phyloP scores from a whole-genome alignment of 2,113 vertebrate species.

The Polyodon spathula region DNA sequence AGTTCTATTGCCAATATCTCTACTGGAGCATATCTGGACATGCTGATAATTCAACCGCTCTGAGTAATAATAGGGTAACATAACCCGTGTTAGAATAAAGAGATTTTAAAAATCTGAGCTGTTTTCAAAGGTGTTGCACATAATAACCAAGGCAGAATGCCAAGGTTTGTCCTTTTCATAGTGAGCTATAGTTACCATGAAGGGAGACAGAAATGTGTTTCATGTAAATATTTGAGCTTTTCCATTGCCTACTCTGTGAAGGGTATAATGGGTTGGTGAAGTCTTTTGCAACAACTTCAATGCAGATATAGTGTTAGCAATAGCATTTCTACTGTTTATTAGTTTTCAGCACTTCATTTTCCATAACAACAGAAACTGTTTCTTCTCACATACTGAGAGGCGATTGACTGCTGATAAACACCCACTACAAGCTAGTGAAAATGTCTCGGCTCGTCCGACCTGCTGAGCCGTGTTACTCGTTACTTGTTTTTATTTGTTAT shows the following conservation, averaged over 20 bases:
- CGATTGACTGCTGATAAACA: too few relatives aligned
- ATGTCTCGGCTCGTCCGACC: too few relatives aligned
- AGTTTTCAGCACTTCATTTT: not conserved
- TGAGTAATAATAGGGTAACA: not conserved
- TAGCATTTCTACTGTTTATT: not conserved
- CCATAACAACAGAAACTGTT: too few relatives aligned
- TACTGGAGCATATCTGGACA: not conserved
- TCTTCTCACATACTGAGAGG: too few relatives aligned
- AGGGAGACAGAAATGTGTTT: not conserved
- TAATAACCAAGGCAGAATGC: not conserved
- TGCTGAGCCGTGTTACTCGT: too few relatives aligned
- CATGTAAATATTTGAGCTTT: constrained; percentile 1
- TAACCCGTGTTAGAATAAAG: not conserved
- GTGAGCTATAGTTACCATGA: constrained; percentile 1
- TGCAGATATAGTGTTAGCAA: not conserved
- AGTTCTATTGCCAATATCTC: not conserved
- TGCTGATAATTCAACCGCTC: not conserved
- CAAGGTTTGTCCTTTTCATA: not conserved
- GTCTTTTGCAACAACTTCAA: not conserved
- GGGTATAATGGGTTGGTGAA: not conserved
- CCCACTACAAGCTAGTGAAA: too few relatives aligned
- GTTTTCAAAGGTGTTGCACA: not conserved
- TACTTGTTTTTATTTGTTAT: too few relatives aligned
- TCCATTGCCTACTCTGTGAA: not conserved
- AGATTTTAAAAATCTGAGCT: not conserved